Conservation (phyloP, 2,888 invertebrate genomes). For the Chouioia cunea region DNA sequence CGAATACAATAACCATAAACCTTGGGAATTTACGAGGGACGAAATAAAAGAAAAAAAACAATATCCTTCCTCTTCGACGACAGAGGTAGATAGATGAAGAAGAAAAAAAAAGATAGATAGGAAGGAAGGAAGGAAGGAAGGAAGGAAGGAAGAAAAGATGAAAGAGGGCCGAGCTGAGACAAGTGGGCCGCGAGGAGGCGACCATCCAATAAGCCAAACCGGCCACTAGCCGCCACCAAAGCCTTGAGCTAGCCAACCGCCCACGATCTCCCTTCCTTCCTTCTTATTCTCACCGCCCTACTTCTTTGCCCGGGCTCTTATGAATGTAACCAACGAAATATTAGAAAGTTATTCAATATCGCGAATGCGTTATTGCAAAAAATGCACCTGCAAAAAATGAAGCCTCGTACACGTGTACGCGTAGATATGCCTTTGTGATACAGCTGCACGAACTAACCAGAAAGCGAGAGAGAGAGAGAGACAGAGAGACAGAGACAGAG, state of each 20-base stretch:
- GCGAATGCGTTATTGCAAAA: too few species aligned
- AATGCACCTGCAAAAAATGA: too few species aligned
- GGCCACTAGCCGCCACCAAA: slow-evolving; percentile 39
- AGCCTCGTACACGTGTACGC: too few species aligned
- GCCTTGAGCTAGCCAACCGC: slow-evolving; percentile 51
- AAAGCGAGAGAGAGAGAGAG: background rate
- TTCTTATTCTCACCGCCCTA: background rate
- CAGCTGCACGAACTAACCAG: slow-evolving; percentile 13
- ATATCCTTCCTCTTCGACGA: slow-evolving; percentile 19
- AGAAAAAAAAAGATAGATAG: background rate
- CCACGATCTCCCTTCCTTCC: slow-evolving; percentile 41
- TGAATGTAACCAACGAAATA: too few species aligned
- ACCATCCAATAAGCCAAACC: slow-evolving; percentile 65
- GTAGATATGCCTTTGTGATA: slow-evolving; percentile 26
- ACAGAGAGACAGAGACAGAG: background rate
- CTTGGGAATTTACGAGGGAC: too few species aligned
- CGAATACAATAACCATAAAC: too few species aligned
- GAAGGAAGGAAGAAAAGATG: slow-evolving; percentile 6
- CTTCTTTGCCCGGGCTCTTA: slow-evolving; percentile 35
- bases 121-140: background rate
- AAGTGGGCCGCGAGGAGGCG: slow-evolving; percentile 59
- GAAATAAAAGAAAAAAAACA: too few species aligned
- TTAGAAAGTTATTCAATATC: too few species aligned
- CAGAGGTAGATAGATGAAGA: background rate
- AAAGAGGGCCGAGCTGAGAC: slow-evolving; percentile 56